These are phyloP conservation scores for Megalurothrips usitatus DNA, from an alignment of 2,888 invertebrate genomes.

Conservation along the genomic window DNA sequence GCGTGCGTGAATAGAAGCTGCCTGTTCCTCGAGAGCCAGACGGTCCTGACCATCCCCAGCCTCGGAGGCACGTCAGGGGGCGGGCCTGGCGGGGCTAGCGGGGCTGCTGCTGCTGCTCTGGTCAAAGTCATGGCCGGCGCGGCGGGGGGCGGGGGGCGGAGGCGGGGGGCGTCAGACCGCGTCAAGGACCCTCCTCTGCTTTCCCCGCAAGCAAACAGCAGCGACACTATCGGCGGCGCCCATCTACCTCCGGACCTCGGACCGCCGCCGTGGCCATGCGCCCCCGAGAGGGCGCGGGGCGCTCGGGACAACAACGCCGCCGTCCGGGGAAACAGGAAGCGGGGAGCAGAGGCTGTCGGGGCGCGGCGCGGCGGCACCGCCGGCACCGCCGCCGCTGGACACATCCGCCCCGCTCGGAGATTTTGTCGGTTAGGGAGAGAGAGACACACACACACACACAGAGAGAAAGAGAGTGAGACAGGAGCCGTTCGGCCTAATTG, in stretches of 20 bases:
- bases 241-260: no score
- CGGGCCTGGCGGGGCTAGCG: constrained; percentile 1
- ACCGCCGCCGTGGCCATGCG: no score
- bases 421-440: constrained; percentile 27
- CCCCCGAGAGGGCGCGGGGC: not conserved
- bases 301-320: not conserved
- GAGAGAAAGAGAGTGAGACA: not conserved
- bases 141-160: not conserved
- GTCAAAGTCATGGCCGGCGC: not conserved
- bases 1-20: not conserved
- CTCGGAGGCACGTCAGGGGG: not conserved
- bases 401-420: constrained; percentile 28
- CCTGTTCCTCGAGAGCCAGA: not conserved
- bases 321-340: not conserved
- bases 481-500: not conserved
- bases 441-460: no score
- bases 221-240: no score
- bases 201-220: no score
- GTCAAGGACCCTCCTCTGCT: not conserved
- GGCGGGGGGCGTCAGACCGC: not conserved
- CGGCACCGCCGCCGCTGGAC: constrained; percentile 28
- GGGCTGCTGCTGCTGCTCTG: no score
- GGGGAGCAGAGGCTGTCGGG: not conserved
- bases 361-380: constrained; percentile 21
- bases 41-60: not conserved